These are phyloP conservation scores for Ceratosolen fusciceps DNA, from an alignment of 1,140 invertebrate genomes.

Conservation along the genomic window DNA sequence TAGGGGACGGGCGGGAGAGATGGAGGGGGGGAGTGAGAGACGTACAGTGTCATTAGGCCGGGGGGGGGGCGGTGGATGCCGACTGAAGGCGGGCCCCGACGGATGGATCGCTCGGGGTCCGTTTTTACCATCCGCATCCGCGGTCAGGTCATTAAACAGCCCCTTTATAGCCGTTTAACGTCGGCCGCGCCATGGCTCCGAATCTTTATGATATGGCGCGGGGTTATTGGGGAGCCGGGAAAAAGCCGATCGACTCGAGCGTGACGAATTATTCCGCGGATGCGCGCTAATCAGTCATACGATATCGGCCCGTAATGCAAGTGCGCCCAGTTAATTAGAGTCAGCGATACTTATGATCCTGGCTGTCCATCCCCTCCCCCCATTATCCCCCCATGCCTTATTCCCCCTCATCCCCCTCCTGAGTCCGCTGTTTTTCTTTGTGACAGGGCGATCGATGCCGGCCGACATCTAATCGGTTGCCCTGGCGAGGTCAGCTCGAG, in stretches of 20 bases:
- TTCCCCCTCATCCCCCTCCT: not conserved
- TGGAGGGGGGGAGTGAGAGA: not conserved
- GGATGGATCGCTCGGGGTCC: too few species aligned
- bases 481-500: too few species aligned
- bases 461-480: too few species aligned
- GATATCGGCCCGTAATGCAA: slow-evolving; percentile 13
- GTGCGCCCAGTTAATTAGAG: slow-evolving; percentile 21
- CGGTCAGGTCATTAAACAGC: too few species aligned
- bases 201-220: too few species aligned
- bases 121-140: too few species aligned
- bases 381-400: not conserved
- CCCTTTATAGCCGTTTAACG: too few species aligned
- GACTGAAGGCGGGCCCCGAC: not conserved
- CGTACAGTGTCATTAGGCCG: not conserved
- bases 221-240: too few species aligned
- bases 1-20: too few species aligned
- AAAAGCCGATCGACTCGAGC: not conserved
- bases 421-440: not conserved
- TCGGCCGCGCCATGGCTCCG: too few species aligned
- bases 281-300: slow-evolving; percentile 36
- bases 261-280: slow-evolving; percentile 42
- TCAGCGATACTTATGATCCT: not conserved
- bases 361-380: not conserved
- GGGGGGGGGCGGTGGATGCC: not conserved
- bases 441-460: not conserved